A percentile compares a stretch with the other conserved stretches of the same genome.
phyloP scores from a whole-genome alignment of 2,113 vertebrate species.

The Hippocampus abdominalis region DNA sequence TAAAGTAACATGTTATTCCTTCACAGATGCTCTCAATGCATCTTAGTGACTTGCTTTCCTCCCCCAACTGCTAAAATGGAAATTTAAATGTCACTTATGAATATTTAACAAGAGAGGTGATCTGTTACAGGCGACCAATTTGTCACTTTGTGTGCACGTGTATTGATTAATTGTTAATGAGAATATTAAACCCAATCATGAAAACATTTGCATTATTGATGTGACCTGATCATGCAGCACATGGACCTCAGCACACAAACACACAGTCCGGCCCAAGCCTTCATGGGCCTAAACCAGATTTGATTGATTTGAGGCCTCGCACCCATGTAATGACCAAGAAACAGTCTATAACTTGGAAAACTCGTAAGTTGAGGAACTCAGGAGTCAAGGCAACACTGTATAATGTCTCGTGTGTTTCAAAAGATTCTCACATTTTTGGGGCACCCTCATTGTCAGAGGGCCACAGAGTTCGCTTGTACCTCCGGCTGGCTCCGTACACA shows the following conservation, averaged over 20 bases:
- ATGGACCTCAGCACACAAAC: neutral
- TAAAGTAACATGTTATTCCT: neutral
- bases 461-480: too few relatives aligned
- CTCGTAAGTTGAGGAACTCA: too few relatives aligned
- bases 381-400: too few relatives aligned
- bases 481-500: too few relatives aligned
- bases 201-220: constrained; percentile 58
- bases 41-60: neutral
- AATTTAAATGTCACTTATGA: constrained; percentile 33
- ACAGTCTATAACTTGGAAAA: neutral
- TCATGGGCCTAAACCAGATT: too few relatives aligned
- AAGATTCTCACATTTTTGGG: too few relatives aligned
- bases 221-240: constrained; percentile 23
- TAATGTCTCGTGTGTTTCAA: too few relatives aligned
- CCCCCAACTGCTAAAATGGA: constrained; percentile 10
- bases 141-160: constrained; percentile 8
- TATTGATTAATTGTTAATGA: constrained; percentile 59
- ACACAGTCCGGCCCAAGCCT: neutral
- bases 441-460: too few relatives aligned
- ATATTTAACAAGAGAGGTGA: constrained; percentile 33
- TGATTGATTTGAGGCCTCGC: neutral
- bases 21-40: neutral
- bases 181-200: constrained; percentile 47
- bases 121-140: constrained; percentile 7
- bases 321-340: too few relatives aligned